Evolutionary conservation across 1,140 invertebrate species (phyloP).

Genomic region (Bombus waltoni): DNA sequence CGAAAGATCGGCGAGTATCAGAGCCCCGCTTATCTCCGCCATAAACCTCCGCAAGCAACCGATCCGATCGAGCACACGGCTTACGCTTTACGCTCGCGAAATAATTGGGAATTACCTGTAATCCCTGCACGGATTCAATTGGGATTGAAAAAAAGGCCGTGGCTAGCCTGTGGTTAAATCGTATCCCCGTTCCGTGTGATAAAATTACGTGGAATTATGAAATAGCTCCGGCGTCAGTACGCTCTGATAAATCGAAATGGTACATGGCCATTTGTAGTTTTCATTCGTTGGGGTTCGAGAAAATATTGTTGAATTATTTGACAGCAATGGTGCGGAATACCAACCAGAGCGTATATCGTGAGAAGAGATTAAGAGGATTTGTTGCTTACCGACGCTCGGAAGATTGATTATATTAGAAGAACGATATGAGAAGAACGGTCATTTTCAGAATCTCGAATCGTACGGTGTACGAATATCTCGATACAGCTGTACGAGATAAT

Average conservation of each 20-base stretch:
- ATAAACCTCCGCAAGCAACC: constrained; percentile 45
- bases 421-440: neutral
- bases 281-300: neutral
- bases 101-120: constrained; percentile 62
- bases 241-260: neutral
- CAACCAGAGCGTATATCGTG: neutral
- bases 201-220: constrained; percentile 33
- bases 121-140: constrained; percentile 9
- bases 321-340: neutral
- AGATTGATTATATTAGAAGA: neutral
- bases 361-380: neutral
- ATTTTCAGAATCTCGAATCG: neutral
- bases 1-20: constrained; percentile 42
- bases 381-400: neutral
- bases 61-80: constrained; percentile 32
- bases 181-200: neutral
- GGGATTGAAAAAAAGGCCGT: neutral
- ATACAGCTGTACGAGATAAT: neutral
- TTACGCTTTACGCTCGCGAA: constrained; percentile 47
- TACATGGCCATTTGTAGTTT: neutral
- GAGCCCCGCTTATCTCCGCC: constrained; percentile 52
- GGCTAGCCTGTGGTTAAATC: no score
- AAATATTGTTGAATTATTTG: neutral
- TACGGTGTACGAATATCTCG: no score
- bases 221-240: neutral